phyloP scores from a whole-genome alignment of 2,113 vertebrate genomes.

The Saccopteryx bilineata region DNA sequence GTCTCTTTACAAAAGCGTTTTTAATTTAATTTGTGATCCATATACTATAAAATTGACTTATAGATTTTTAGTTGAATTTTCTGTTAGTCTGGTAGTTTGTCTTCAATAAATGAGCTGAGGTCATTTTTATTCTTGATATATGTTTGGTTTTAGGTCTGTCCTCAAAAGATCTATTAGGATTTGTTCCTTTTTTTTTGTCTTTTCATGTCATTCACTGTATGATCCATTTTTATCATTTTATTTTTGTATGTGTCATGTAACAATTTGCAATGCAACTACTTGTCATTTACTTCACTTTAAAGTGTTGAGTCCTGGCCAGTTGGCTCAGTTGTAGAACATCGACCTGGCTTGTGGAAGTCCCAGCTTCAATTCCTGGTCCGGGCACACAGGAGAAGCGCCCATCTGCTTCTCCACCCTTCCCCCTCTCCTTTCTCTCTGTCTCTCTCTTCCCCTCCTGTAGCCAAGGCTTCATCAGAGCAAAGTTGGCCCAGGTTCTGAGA shows the following conservation, averaged over 20 bases:
- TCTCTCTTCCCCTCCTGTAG: no score
- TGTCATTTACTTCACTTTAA: background rate
- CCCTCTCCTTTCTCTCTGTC: no score
- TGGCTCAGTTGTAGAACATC: no score
- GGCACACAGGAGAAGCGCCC: no score
- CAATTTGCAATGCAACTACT: background rate
- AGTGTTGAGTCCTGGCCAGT: background rate
- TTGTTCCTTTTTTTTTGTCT: slow-evolving; percentile 31
- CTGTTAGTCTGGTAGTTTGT: background rate
- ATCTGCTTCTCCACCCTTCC: no score
- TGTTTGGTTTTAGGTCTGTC: slow-evolving; percentile 53
- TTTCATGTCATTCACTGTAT: background rate
- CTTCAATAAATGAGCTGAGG: background rate
- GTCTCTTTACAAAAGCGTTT: slow-evolving; percentile 17
- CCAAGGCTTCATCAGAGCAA: no score
- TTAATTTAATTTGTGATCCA: slow-evolving; percentile 1
- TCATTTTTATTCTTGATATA: background rate
- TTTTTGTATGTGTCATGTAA: background rate
- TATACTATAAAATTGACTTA: background rate
- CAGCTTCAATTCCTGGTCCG: no score
- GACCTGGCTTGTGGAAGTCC: no score
- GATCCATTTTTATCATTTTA: background rate
- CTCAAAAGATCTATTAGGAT: slow-evolving; percentile 52
- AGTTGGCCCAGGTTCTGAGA: no score
- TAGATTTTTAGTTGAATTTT: slow-evolving; percentile 41